Evolutionary conservation across 2,888 invertebrate genomes (phyloP).

Genomic region (Ischnus inquisitorius): DNA sequence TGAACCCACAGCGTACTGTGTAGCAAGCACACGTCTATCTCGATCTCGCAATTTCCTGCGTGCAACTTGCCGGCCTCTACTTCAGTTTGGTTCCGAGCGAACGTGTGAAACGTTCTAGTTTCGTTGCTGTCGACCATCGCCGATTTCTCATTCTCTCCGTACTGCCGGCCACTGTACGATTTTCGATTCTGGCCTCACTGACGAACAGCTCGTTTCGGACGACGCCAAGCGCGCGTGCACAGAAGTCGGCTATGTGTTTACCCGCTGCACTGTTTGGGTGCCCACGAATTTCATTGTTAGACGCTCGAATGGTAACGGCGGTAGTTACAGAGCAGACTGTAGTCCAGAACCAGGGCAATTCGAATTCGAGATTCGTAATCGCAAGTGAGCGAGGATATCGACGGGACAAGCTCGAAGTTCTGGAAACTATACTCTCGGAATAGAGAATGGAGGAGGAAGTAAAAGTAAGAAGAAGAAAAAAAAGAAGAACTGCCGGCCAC

Average conservation of each 20-base stretch:
- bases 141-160: conserved; percentile 67
- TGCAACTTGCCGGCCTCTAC: conserved; percentile 44
- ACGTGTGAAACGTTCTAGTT: conserved; percentile 57
- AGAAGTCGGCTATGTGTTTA: background rate
- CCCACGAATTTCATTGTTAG: conserved; percentile 47
- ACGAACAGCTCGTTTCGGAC: conserved; percentile 29
- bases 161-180: conserved; percentile 51
- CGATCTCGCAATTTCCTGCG: conserved; percentile 64
- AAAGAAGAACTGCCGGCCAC: conserved; percentile 5
- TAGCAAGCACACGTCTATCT: conserved; percentile 37
- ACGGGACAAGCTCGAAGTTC: conserved; percentile 24
- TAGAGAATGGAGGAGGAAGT: background rate
- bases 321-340: conserved; percentile 20
- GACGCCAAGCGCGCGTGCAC: background rate
- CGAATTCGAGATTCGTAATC: conserved; percentile 24
- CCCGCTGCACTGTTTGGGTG: conserved; percentile 12
- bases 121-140: conserved; percentile 45
- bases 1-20: background rate
- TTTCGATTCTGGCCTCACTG: conserved; percentile 39
- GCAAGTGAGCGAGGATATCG: conserved; percentile 17
- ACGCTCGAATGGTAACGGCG: background rate
- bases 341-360: conserved; percentile 18
- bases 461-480: conserved; percentile 15
- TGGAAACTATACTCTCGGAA: conserved; percentile 22
- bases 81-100: conserved; percentile 38